Conservation (phyloP, 2,797 vertebrate species). For the Sebastes taczanowskii region DNA sequence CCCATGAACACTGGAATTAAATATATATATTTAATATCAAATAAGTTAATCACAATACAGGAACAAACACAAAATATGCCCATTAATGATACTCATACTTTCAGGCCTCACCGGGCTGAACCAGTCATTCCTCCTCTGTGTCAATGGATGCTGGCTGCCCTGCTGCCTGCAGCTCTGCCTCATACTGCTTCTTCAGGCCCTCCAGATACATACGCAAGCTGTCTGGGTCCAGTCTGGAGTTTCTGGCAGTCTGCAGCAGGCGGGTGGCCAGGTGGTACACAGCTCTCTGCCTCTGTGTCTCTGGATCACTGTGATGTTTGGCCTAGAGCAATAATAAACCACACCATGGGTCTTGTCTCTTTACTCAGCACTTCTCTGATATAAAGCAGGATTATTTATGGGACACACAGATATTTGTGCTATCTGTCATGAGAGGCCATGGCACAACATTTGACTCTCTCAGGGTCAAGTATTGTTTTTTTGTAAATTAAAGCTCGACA, state of each 20-base stretch:
- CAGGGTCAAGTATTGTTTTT: not conserved
- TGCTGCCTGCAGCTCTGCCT: slow-evolving; percentile 78
- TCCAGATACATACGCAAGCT: slow-evolving; percentile 90
- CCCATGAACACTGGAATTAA: not conserved
- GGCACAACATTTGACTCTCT: not conserved
- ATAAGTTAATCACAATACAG: not conserved
- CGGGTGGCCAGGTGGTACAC: slow-evolving; percentile 88
- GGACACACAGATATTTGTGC: not conserved
- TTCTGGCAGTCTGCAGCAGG: slow-evolving; percentile 91
- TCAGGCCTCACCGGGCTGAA: slow-evolving; percentile 13
- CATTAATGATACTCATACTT: not conserved
- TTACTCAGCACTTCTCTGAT: not conserved
- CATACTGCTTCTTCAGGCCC: slow-evolving; percentile 88
- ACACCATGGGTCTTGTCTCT: not conserved
- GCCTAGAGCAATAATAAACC: slow-evolving; percentile 78
- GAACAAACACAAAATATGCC: not conserved
- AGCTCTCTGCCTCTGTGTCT: slow-evolving; percentile 84
- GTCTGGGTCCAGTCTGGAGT: slow-evolving; percentile 89
- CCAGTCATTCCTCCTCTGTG: slow-evolving; percentile 67
- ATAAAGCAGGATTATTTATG: slow-evolving; percentile 1
- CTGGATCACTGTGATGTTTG: slow-evolving; percentile 85
- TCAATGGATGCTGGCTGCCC: slow-evolving; percentile 46
- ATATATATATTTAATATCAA: not conserved
- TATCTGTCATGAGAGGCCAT: not conserved
- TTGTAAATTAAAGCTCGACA: not conserved